Conservation (phyloP, 2,888 invertebrate species). For the Scaptomyza caliginosa region DNA sequence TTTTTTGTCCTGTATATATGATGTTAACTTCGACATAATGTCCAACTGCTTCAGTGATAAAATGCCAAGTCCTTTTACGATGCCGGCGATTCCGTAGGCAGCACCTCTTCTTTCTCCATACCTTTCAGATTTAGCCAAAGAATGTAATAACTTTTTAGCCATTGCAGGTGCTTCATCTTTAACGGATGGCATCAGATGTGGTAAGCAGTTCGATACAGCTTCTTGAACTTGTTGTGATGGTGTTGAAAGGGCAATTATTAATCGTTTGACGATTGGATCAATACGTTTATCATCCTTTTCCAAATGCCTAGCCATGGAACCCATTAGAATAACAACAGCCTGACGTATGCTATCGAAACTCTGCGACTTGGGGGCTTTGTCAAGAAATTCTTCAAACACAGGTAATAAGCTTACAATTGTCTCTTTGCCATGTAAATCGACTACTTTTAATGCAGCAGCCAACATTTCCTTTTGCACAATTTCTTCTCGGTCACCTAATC, state of each 20-base stretch:
- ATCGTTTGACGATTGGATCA: constrained; percentile 95
- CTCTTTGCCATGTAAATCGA: constrained; percentile 96
- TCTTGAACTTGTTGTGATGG: constrained; percentile 99
- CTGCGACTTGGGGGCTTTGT: constrained; percentile 95
- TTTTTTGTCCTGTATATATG: constrained; percentile 98
- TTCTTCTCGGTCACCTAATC: constrained; percentile 93
- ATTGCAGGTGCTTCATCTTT: constrained; percentile 95
- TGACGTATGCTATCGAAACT: constrained; percentile 96
- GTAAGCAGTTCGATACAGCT: constrained; percentile 97
- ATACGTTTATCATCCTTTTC: constrained; percentile 95
- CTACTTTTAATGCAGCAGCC: constrained; percentile 95
- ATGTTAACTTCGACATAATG: constrained; percentile 96
- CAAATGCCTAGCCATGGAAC: constrained; percentile 97
- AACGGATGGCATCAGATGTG: constrained; percentile 95
- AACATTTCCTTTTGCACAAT: constrained; percentile 95
- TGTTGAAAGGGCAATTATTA: constrained; percentile 96
- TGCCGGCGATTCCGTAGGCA: constrained; percentile 98
- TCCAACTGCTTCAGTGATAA: constrained; percentile 96
- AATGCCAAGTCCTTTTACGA: constrained; percentile 98
- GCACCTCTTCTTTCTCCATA: constrained; percentile 95
- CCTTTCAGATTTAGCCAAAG: constrained; percentile 94
- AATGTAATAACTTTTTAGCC: constrained; percentile 93
- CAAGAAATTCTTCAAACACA: constrained; percentile 96
- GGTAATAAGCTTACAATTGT: constrained; percentile 91
- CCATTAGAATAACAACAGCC: constrained; percentile 98